Conservation (phyloP, 2,797 vertebrate genomes). For the Enteromius viviparus region DNA sequence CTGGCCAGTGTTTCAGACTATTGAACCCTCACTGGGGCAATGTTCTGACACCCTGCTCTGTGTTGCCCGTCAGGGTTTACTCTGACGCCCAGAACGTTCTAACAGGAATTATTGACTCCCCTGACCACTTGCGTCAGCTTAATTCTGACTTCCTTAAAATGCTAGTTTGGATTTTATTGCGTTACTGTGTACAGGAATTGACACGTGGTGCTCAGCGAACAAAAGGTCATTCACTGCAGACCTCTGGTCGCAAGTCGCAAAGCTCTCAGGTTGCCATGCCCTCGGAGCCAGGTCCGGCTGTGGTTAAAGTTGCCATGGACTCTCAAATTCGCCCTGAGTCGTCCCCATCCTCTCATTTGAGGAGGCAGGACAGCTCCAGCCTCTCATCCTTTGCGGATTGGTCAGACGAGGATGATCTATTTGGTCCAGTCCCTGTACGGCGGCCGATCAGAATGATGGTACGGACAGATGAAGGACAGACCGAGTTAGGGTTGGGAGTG, state of each 20-base stretch:
- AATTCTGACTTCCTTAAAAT: slow-evolving; percentile 93
- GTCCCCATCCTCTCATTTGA: slow-evolving; percentile 57
- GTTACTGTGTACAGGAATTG: slow-evolving; percentile 82
- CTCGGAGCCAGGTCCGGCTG: slow-evolving; percentile 63
- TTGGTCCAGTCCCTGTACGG: slow-evolving; percentile 82
- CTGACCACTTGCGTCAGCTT: slow-evolving; percentile 90
- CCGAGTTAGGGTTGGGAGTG: slow-evolving; percentile 68
- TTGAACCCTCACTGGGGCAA: slow-evolving; percentile 92
- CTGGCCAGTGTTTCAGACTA: slow-evolving; percentile 74
- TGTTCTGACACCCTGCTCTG: slow-evolving; percentile 87
- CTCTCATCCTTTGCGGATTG: slow-evolving; percentile 88
- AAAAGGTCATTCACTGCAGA: slow-evolving; percentile 64
- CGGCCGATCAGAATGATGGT: slow-evolving; percentile 79
- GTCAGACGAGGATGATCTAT: slow-evolving; percentile 91
- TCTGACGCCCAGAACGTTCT: slow-evolving; percentile 92
- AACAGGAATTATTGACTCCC: slow-evolving; percentile 95
- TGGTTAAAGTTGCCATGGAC: slow-evolving; percentile 37
- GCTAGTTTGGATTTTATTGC: slow-evolving; percentile 91
- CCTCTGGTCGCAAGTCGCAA: slow-evolving; percentile 61
- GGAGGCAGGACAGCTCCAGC: slow-evolving; percentile 82
- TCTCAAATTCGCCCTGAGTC: slow-evolving; percentile 50
- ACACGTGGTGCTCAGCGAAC: slow-evolving; percentile 70
- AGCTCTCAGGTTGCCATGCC: slow-evolving; percentile 76
- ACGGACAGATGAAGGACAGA: slow-evolving; percentile 71
- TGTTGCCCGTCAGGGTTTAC: slow-evolving; percentile 87